Evolutionary conservation across 2,113 vertebrate genomes (phyloP).

Genomic region (Tragelaphus buxtoni): DNA sequence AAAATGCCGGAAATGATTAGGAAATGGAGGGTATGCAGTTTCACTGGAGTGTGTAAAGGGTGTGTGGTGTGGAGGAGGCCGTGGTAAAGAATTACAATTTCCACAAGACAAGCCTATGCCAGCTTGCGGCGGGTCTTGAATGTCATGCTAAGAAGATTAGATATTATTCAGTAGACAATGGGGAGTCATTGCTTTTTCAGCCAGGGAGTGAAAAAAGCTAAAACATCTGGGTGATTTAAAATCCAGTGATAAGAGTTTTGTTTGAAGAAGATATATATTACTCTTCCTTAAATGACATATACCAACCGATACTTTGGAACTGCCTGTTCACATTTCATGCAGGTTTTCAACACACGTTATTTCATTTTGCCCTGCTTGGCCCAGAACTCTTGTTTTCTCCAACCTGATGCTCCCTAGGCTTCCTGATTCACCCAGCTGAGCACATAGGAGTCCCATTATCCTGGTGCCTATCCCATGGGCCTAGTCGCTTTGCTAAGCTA

Average conservation of each 20-base stretch:
- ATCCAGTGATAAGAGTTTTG: slow-evolving; percentile 24
- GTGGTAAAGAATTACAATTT: neutral
- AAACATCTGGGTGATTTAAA: slow-evolving; percentile 50
- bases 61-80: neutral
- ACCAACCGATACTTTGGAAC: neutral
- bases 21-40: neutral
- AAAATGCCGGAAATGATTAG: neutral
- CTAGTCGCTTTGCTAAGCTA: neutral
- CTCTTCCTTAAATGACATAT: neutral
- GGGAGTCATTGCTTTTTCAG: slow-evolving; percentile 35
- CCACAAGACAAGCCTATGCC: neutral
- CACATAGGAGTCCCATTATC: neutral
- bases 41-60: neutral
- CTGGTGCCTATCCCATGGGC: neutral
- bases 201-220: neutral
- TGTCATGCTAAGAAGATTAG: slow-evolving; percentile 32
- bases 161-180: slow-evolving; percentile 52
- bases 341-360: neutral
- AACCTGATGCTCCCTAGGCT: neutral
- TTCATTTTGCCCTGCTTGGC: neutral
- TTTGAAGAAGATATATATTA: slow-evolving; percentile 40
- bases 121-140: slow-evolving; percentile 15
- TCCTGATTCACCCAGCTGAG: neutral
- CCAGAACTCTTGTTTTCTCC: neutral
- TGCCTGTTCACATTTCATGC: neutral